Evolutionary conservation across 2,888 invertebrate genomes (phyloP).

Genomic region (Cephus pulcher): DNA sequence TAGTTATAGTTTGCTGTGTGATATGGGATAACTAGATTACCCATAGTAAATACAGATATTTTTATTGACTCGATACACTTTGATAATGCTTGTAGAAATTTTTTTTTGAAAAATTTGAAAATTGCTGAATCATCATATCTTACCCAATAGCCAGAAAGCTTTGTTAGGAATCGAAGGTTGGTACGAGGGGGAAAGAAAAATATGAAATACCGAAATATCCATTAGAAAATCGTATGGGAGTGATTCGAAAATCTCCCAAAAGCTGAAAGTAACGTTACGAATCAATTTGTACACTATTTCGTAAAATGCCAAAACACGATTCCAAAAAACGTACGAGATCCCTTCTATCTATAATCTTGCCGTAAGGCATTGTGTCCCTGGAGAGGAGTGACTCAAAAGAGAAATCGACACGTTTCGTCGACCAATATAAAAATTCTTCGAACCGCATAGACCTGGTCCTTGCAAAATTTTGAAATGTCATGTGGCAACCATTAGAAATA

Average conservation of each 20-base stretch:
- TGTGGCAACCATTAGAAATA: neutral
- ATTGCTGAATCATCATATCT: neutral
- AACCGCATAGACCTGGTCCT: neutral
- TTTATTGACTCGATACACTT: neutral
- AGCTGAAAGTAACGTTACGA: conserved; percentile 35
- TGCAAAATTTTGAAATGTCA: neutral
- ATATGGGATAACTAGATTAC: neutral
- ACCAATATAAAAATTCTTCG: neutral
- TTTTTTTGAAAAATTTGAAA: neutral
- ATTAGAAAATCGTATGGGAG: conserved; percentile 27
- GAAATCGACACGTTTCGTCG: neutral
- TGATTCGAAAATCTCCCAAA: conserved; percentile 23
- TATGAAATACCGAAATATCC: neutral
- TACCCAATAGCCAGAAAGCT: neutral
- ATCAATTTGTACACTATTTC: conserved; percentile 39
- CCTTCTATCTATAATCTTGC: neutral
- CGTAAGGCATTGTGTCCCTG: neutral
- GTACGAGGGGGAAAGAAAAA: conserved; percentile 5
- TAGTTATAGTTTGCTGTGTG: neutral
- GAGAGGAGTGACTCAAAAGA: neutral
- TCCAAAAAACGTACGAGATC: neutral
- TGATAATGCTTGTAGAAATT: neutral
- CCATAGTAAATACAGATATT: neutral
- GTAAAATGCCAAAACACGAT: conserved; percentile 32
- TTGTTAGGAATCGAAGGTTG: conserved; percentile 1